Conservation (phyloP, 2,888 invertebrate species). For the Eilema griseolum region DNA sequence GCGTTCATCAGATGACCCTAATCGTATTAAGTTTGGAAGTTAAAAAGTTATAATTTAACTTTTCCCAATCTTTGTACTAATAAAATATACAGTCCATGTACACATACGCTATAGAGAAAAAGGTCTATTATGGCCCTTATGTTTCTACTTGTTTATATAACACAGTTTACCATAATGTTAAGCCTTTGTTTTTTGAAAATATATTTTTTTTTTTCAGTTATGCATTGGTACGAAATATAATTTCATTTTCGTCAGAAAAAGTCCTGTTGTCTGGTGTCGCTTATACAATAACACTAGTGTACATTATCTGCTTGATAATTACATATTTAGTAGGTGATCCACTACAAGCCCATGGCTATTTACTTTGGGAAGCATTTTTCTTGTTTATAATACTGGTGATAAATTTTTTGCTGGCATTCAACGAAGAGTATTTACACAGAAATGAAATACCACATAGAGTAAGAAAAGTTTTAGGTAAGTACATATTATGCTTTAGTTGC, state of each 20-base stretch:
- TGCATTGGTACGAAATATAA: conserved; percentile 69
- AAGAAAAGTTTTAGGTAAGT: conserved; percentile 80
- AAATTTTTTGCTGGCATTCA: conserved; percentile 79
- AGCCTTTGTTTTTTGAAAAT: too few species aligned
- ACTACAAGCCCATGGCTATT: conserved; percentile 73
- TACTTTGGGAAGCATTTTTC: conserved; percentile 80
- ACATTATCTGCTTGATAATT: conserved; percentile 75
- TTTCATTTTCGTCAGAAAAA: conserved; percentile 83
- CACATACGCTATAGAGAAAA: background rate
- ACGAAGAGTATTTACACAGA: conserved; percentile 80
- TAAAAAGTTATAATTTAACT: background rate
- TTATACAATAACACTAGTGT: conserved; percentile 76
- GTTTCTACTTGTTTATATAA: too few species aligned
- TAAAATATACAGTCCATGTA: background rate
- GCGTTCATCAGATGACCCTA: background rate
- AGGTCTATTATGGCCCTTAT: background rate
- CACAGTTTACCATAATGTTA: too few species aligned
- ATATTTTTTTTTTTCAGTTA: conserved; percentile 64
- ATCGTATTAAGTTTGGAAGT: background rate
- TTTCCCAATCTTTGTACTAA: background rate
- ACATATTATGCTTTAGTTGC: too few species aligned
- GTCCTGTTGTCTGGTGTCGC: conserved; percentile 79
- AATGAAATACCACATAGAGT: conserved; percentile 87
- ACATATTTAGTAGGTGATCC: conserved; percentile 78
- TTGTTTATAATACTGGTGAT: conserved; percentile 76